Base-by-base conservation (phyloP, 2,113 vertebrate species). In the Hippocampus guttulatus region DNA sequence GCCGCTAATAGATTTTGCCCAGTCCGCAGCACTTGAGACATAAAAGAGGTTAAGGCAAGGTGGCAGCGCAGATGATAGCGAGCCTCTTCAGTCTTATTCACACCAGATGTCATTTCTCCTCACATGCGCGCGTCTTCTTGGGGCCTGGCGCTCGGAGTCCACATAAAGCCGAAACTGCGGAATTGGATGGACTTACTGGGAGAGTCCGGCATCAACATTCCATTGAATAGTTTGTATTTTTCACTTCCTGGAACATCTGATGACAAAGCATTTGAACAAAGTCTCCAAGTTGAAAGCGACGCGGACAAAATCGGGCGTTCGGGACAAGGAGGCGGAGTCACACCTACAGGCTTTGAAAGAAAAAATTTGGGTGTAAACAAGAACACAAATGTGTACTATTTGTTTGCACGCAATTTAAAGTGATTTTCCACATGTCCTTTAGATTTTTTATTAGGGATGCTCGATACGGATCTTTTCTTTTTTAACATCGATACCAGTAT, bases 1-100 rank as follows among this genome's bases (percentile, higher is more conserved):
- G 69, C 49, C 68, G 64, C 85, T 88, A 91, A 91, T 90, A 91
- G 83, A 90, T 89, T 88, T 88, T 75, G 84, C 76, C 87, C 85
- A 79, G 87, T 83, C 88, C 88, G 45, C 21, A 79, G 74, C 87
- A 88, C 88, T 91, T 87, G 86, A 92, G 84, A 85, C 81, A 81
- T 86, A 80, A 77, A 88, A 85, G 82, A 84, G 84, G 81, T 88
- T 81, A 89, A 87, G 79, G 87, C 80, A 85, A 86, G 80, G 81
- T 49, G 51, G 74, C 69, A 81, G 69, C 73, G 40, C 75, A 84
- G 81, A 82, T 79, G 71, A 87, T 76, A 66, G 77, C 41, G 43
- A 64, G 52, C 77, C 84, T 85, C 82, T 88, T 75, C 69, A 69
- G 69, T 68, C 58, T 81, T 81, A 75, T 87, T 84, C 81, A 87